Evolutionary conservation across 2,888 invertebrate species (phyloP).

Genomic region (Bellardia bayeri): DNA sequence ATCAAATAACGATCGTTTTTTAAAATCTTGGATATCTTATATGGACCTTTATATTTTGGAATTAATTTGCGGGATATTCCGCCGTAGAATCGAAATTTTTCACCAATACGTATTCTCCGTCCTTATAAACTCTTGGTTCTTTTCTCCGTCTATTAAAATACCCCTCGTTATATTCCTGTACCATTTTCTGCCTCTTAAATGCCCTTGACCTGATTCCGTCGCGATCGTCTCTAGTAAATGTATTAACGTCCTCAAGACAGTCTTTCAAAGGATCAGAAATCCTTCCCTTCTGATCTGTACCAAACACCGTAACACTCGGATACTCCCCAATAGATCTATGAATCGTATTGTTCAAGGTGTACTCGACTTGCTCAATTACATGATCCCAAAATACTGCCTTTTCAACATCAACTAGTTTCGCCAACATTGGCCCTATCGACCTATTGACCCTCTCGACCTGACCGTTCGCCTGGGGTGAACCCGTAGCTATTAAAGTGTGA

Average conservation of each 20-base stretch:
- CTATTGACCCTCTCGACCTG: constrained; percentile 60
- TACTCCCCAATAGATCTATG: constrained; percentile 55
- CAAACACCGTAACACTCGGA: constrained; percentile 66
- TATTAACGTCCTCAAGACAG: constrained; percentile 1
- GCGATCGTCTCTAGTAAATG: neutral
- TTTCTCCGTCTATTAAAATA: constrained; percentile 23
- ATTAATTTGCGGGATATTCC: constrained; percentile 52
- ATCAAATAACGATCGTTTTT: constrained; percentile 17
- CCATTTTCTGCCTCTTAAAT: constrained; percentile 3
- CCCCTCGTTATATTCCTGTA: constrained; percentile 30
- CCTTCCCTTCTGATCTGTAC: constrained; percentile 44
- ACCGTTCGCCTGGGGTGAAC: constrained; percentile 24
- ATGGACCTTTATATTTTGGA: constrained; percentile 56
- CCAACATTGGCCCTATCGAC: constrained; percentile 60
- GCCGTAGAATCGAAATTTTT: constrained; percentile 34
- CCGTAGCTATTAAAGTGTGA: neutral
- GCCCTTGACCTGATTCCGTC: constrained; percentile 24
- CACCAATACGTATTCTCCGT: constrained; percentile 49
- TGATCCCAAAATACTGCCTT: neutral
- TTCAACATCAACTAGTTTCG: constrained; percentile 48
- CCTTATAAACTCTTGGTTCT: constrained; percentile 24
- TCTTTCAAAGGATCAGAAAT: constrained; percentile 33
- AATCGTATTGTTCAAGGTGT: constrained; percentile 61
- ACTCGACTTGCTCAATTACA: constrained; percentile 51
- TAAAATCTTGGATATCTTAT: constrained; percentile 16